Evolutionary conservation across 1,140 invertebrate species (phyloP), one percentile per base, ranked within the genome.

Genomic region (Prorops nasuta): DNA sequence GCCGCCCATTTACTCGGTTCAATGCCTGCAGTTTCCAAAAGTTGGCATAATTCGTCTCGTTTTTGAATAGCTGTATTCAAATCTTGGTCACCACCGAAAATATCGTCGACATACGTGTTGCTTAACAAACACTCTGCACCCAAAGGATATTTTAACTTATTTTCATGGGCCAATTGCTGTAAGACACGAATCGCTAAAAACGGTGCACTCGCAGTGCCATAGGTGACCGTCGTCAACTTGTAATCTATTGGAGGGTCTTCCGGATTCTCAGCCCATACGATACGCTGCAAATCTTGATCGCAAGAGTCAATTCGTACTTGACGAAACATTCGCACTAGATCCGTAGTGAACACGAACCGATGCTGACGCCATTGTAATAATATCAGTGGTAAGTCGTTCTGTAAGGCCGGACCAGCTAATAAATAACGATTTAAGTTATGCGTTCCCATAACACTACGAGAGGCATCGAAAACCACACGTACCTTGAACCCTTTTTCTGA

Each of bases 201-300:
- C 9, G 34, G 34, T 4, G 34, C 34, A 4, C 9, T 8, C 4
- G 34, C 15, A 7, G 34, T 35, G 14, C 34, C 34, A n/a, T 35
- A 15, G 3, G 14, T 35, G 3, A 35, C 34, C 7, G 34, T 35
- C 4, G 9, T n/a, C 14, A 35, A 15, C 9, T n/a, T 6, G 14
- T 35, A 35, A 7, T 35, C 34, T 15, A 35, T 4, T 4, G 34
- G 34, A 14, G 7, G 6, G 9, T 10, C 9, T 4, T 4, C 6
- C 3, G 7, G 3, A 14, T 14, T 35, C 4, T 4, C 4, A 4
- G 9, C 15, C 69, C 71, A 74, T 14, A 70, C 12, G 6, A 74
- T 70, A 44, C 65, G 47, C 47, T 72, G 69, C 40, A 40, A 57
- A 18, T 56, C 37, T 8, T 22, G 24, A 28, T 52, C 36, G 21